Conservation (phyloP, 2,113 vertebrate genomes). For the Rhynchopsitta pachyrhyncha region DNA sequence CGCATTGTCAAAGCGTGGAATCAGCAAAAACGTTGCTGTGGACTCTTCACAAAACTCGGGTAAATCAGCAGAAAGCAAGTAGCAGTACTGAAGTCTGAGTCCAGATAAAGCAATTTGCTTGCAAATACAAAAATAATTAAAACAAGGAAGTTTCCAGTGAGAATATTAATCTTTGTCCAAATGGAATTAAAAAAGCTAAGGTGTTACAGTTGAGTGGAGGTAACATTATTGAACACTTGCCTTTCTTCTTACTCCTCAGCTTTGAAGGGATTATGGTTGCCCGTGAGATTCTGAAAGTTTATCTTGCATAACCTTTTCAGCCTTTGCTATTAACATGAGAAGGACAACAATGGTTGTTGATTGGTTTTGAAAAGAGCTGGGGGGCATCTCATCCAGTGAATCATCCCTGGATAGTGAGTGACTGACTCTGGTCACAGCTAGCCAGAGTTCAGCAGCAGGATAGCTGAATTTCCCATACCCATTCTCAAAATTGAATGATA, state of each 20-base stretch:
- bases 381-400: neutral
- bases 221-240: neutral
- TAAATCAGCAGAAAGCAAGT: constrained; percentile 40
- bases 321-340: neutral
- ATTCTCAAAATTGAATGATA: neutral
- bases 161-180: neutral
- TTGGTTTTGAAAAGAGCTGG: neutral
- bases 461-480: neutral
- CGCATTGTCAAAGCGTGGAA: constrained; percentile 85
- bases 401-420: neutral
- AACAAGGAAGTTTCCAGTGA: neutral
- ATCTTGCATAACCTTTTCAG: neutral
- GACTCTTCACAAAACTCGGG: constrained; percentile 85
- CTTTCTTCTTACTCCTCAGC: neutral
- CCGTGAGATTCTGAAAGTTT: neutral
- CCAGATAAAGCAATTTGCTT: neutral
- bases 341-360: neutral
- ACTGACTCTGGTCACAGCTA: neutral
- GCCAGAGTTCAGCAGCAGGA: neutral
- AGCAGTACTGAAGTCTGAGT: neutral
- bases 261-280: neutral
- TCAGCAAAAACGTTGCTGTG: constrained; percentile 86
- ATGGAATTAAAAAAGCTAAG: neutral
- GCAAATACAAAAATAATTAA: neutral
- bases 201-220: neutral